A percentile compares a stretch with the other conserved stretches of the same genome.
These are phyloP conservation scores for Callionymus lyra DNA, from an alignment of 2,113 vertebrate species.

Conservation along the genomic window DNA sequence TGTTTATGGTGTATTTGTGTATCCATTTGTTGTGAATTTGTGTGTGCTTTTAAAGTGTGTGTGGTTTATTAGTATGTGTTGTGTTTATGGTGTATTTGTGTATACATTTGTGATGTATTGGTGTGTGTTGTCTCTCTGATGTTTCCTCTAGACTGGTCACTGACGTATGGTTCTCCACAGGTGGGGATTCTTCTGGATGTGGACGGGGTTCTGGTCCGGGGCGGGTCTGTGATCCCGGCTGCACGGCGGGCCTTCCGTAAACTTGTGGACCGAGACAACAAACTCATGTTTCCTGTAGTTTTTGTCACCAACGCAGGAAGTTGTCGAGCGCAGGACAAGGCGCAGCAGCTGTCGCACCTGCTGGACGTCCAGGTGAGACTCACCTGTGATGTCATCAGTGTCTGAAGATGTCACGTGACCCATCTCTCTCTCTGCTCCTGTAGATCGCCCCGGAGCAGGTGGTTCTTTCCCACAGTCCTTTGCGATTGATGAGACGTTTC, in stretches of 20 bases:
- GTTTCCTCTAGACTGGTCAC: not conserved
- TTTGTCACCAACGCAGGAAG: slow-evolving; percentile 91
- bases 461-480: slow-evolving; percentile 82
- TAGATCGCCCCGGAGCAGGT: slow-evolving; percentile 80
- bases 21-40: too few relatives aligned
- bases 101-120: not conserved
- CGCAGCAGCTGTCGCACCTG: slow-evolving; percentile 74
- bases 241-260: slow-evolving; percentile 76
- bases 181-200: slow-evolving; percentile 80
- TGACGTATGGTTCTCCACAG: slow-evolving; percentile 30
- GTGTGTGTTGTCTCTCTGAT: not conserved
- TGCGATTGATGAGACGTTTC: slow-evolving; percentile 72
- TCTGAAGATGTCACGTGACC: not conserved
- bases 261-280: slow-evolving; percentile 68
- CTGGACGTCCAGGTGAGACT: slow-evolving; percentile 64
- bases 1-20: too few relatives aligned
- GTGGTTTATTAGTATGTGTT: not conserved
- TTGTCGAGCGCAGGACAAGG: slow-evolving; percentile 76
- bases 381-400: not conserved
- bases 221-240: slow-evolving; percentile 72
- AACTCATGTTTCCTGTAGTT: slow-evolving; percentile 76
- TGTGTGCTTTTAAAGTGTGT: too few relatives aligned
- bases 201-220: slow-evolving; percentile 79
- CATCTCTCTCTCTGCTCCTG: slow-evolving; percentile 6
- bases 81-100: not conserved